These are phyloP conservation scores for Lamellibrachia columna DNA, from an alignment of 2,888 invertebrate species.

Conservation along the genomic window DNA sequence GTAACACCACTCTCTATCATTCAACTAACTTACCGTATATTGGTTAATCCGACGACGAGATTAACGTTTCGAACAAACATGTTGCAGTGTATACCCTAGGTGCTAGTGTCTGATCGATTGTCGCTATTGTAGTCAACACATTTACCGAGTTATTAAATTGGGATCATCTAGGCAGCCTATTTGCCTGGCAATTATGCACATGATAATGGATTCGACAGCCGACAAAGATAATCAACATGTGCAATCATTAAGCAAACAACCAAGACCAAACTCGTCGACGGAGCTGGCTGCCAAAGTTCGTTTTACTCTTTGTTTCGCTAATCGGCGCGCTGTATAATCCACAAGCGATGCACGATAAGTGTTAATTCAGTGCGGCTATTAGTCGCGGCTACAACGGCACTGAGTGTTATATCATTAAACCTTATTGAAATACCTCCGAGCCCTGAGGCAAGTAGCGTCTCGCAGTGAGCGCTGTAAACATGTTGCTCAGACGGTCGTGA, in stretches of 20 bases:
- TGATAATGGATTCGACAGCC: background rate
- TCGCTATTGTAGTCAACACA: background rate
- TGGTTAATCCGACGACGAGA: background rate
- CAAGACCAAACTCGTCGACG: background rate
- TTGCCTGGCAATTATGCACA: background rate
- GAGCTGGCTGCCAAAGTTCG: background rate
- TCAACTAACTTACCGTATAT: background rate
- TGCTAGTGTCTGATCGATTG: background rate
- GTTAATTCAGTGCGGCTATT: background rate
- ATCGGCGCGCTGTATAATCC: background rate
- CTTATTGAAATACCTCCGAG: background rate
- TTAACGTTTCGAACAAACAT: background rate
- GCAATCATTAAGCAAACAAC: background rate
- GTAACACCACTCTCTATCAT: background rate
- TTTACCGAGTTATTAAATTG: background rate
- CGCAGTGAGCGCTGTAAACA: background rate
- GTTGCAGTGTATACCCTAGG: background rate
- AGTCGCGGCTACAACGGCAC: background rate
- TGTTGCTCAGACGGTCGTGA: background rate
- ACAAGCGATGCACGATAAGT: background rate
- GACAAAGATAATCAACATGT: constrained; percentile 3
- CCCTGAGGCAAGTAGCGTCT: background rate
- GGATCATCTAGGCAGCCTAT: background rate
- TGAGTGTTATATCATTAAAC: background rate
- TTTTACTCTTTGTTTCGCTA: background rate